Conservation (phyloP, 2,113 vertebrate species). For the Chiloscyllium plagiosum region DNA sequence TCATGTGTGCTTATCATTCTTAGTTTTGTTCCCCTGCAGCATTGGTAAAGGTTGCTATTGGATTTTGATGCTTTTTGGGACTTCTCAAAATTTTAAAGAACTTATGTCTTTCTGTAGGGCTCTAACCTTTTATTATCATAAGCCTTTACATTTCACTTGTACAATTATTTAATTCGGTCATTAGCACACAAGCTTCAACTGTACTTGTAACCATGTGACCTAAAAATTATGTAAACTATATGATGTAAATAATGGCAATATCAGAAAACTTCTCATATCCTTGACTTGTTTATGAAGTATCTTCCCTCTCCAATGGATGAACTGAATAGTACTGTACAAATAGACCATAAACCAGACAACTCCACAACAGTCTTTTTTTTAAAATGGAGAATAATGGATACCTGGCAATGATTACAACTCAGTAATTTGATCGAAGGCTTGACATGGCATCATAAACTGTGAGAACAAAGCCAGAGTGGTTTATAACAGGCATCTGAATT, state of each 20-base stretch:
- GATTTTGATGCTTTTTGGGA: neutral
- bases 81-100: neutral
- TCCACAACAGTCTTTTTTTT: neutral
- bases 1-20: neutral
- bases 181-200: neutral
- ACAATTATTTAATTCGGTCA: neutral
- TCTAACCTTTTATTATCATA: neutral
- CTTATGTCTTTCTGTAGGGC: neutral
- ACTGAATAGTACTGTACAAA: neutral
- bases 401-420: slow-evolving; percentile 33
- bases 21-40: neutral
- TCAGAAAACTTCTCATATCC: neutral
- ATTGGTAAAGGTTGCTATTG: neutral
- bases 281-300: neutral
- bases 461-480: slow-evolving; percentile 26
- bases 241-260: neutral
- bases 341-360: slow-evolving; percentile 19
- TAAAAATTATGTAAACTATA: neutral
- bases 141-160: neutral
- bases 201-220: neutral
- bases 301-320: neutral
- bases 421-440: slow-evolving; percentile 34
- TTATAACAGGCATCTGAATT: slow-evolving; percentile 33
- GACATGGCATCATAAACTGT: slow-evolving; percentile 30
- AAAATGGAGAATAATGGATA: slow-evolving; percentile 29